phyloP scores from a whole-genome alignment of 2,113 vertebrate genomes.

The Grantiella picta region DNA sequence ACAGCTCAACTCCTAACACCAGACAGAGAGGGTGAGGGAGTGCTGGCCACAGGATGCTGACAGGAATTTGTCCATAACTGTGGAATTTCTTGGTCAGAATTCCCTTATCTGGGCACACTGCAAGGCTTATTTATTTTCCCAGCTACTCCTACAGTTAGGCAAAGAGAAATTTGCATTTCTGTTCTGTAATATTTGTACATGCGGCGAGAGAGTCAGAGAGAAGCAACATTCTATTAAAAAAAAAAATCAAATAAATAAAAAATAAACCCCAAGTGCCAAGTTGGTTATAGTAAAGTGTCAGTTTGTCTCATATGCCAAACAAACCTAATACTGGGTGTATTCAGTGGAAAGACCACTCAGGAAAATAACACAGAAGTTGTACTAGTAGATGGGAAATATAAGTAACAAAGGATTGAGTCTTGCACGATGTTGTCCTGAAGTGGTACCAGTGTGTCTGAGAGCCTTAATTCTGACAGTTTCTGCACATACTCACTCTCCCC shows the following conservation, averaged over 20 bases:
- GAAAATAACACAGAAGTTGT: background rate
- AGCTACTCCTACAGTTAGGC: conserved; percentile 43
- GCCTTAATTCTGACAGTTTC: conserved; percentile 9
- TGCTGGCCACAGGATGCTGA: background rate
- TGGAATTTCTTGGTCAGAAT: background rate
- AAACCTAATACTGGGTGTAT: background rate
- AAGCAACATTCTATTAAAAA: background rate
- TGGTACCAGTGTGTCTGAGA: background rate
- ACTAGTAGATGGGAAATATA: background rate
- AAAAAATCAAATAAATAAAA: conserved; percentile 57
- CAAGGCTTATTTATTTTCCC: conserved; percentile 38
- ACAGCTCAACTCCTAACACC: background rate
- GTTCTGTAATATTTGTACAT: conserved; percentile 41
- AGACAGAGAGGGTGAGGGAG: background rate
- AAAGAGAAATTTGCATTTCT: conserved; percentile 35
- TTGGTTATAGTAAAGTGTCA: conserved; percentile 61
- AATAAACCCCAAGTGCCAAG: conserved; percentile 47
- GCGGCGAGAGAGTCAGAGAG: background rate
- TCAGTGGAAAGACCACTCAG: conserved; percentile 9
- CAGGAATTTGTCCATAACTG: background rate
- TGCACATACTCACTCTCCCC: background rate
- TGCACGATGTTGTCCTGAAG: background rate
- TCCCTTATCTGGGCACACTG: conserved; percentile 13
- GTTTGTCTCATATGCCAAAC: conserved; percentile 18
- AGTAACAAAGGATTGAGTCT: background rate